Base-by-base conservation (phyloP, 2,797 vertebrate species). In the Notoglanidium macrostoma region DNA sequence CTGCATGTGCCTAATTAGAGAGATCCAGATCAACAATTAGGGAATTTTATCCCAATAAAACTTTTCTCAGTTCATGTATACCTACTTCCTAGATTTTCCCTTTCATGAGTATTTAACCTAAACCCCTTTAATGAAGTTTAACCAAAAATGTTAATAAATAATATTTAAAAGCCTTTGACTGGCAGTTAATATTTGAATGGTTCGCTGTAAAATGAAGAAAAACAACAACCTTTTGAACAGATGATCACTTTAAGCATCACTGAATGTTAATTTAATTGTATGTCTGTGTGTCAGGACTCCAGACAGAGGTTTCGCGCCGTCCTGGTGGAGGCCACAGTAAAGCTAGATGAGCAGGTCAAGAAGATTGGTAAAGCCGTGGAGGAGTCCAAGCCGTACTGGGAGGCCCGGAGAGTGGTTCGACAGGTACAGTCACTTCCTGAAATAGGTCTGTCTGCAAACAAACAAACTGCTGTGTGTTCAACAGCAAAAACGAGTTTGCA, bases 341-440 rank as follows among this genome's bases (percentile, higher is more conserved):
- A 98, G 91, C 95, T 99, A 87, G 98, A 99, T 0, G 98, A 99
- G 87, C 96, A 98, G 93, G 94, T 96, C 67, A 99, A 98, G 95
- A 98, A 96, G 93, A 97, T 98, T 0, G 98, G 98, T 35, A 97
- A 98, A 94, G 96, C 98, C 0, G 98, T 99, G 88, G 98, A 99
- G 17, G 98, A 99, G 86, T 99, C 98, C 4, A 99, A 99, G 91
- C 98, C 98, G 1, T 99, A 99, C 92, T 99, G 98, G 98, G 98
- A 99, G 91, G 97, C 98, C 9, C 95, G 98, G 79, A 97, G 95
- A 92, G 96, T 97, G 87, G 97, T 97, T 10, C 95, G 97, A 92
- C 98, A 99, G 98, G 98, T 99, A 92, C 93, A 93, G 54, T 72
- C 14, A 67, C n/a, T 49, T 19, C n/a, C 17, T 49, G 61, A 23